A percentile compares a stretch with the other conserved stretches of the same genome.
phyloP scores from a whole-genome alignment of 2,888 invertebrate species.

The Drosophila parthenogenetica region DNA sequence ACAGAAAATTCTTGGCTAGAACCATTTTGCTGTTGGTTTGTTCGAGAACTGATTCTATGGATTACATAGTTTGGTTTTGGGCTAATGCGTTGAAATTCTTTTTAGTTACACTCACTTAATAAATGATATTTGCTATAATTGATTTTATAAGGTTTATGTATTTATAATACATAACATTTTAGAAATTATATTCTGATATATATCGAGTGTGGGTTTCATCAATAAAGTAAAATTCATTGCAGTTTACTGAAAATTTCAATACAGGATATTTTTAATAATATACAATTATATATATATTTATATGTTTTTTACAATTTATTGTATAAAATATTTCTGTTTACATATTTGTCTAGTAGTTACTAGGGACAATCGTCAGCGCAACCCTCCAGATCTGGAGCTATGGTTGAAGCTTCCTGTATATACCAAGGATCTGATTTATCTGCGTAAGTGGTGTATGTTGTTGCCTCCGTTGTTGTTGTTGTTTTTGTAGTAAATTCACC shows the following conservation, averaged over 20 bases:
- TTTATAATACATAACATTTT: too few relatives aligned
- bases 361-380: slow-evolving; percentile 5
- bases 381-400: neutral
- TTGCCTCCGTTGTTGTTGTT: neutral
- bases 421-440: neutral
- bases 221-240: too few relatives aligned
- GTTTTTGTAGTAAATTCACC: neutral
- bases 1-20: slow-evolving; percentile 1
- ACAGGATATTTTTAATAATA: too few relatives aligned
- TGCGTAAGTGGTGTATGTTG: neutral
- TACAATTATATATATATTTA: neutral
- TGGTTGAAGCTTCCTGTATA: neutral
- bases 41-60: neutral
- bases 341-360: too few relatives aligned
- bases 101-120: slow-evolving; percentile 1
- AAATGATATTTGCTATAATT: neutral
- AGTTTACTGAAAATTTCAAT: too few relatives aligned
- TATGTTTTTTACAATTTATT: neutral
- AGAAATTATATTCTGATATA: too few relatives aligned
- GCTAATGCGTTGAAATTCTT: neutral
- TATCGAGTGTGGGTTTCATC: too few relatives aligned
- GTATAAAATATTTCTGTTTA: neutral
- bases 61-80: neutral
- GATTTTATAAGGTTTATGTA: neutral
- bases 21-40: slow-evolving; percentile 13